Percentiles rank a stretch among this genome's conserved stretches.
Evolutionary conservation across 2,888 invertebrate species (phyloP).

Genomic region (Thymelicus acteon): DNA sequence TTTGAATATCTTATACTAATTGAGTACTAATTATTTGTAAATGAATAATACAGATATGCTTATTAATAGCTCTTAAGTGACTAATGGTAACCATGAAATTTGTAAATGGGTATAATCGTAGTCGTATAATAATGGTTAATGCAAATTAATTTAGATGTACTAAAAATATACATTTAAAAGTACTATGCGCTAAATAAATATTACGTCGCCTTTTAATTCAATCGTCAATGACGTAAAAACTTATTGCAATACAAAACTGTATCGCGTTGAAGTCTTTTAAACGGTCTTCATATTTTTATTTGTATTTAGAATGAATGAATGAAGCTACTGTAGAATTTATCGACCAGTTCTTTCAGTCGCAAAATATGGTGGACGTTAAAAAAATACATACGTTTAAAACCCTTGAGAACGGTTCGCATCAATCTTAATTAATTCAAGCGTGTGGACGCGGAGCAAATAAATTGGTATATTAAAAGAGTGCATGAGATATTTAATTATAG

Average conservation of each 20-base stretch:
- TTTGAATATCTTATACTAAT: neutral
- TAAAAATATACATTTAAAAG: too few relatives aligned
- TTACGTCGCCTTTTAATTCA: neutral
- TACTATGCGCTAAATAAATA: too few relatives aligned
- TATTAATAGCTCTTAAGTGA: too few relatives aligned
- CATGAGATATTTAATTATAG: constrained; percentile 81
- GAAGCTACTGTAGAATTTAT: constrained; percentile 44
- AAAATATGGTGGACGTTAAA: constrained; percentile 57
- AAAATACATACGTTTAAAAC: constrained; percentile 52
- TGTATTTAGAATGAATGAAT: constrained; percentile 49
- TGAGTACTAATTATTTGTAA: neutral
- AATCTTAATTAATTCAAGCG: constrained; percentile 78
- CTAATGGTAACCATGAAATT: too few relatives aligned
- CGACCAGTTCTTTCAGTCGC: constrained; percentile 54
- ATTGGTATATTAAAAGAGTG: constrained; percentile 76
- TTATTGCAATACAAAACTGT: neutral
- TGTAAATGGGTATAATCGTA: too few relatives aligned
- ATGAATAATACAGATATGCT: too few relatives aligned
- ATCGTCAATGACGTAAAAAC: neutral
- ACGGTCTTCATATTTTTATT: constrained; percentile 50
- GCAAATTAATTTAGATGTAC: too few relatives aligned
- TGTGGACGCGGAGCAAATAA: constrained; percentile 70
- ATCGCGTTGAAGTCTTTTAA: constrained; percentile 76
- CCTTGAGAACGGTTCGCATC: constrained; percentile 67
- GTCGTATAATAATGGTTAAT: too few relatives aligned